These are phyloP conservation scores for Diaprepes abbreviatus DNA, from an alignment of 2,888 invertebrate genomes.

Conservation along the genomic window DNA sequence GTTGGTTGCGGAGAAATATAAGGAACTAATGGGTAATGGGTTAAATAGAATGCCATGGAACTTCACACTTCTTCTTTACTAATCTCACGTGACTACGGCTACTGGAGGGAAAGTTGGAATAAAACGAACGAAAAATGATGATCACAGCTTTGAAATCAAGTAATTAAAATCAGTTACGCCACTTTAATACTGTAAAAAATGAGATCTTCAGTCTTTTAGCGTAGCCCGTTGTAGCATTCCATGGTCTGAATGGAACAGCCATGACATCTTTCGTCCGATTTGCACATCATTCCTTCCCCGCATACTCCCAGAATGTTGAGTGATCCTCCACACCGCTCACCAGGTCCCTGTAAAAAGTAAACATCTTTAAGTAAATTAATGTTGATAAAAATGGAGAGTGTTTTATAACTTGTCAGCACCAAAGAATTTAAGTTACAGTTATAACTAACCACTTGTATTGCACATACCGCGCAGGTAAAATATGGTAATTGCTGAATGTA, in stretches of 20 bases:
- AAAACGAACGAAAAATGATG: slow-evolving; percentile 11
- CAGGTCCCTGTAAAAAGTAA: slow-evolving; percentile 60
- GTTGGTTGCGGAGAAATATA: neutral
- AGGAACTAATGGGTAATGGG: slow-evolving; percentile 7
- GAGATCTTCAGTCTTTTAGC: slow-evolving; percentile 25
- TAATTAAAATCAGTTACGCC: slow-evolving; percentile 37
- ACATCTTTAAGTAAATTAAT: too few relatives aligned
- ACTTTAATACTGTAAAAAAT: slow-evolving; percentile 41
- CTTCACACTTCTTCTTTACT: too few relatives aligned
- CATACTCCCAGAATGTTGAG: slow-evolving; percentile 61
- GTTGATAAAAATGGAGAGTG: too few relatives aligned
- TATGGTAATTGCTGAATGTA: too few relatives aligned
- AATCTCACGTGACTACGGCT: neutral
- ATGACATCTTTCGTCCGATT: slow-evolving; percentile 62
- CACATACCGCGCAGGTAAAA: too few relatives aligned
- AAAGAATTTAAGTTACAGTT: too few relatives aligned
- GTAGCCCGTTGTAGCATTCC: slow-evolving; percentile 55
- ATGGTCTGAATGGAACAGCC: slow-evolving; percentile 63
- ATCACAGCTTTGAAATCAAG: slow-evolving; percentile 38
- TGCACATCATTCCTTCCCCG: slow-evolving; percentile 64
- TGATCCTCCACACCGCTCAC: slow-evolving; percentile 63
- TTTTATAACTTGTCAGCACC: too few relatives aligned
- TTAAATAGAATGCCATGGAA: slow-evolving; percentile 25
- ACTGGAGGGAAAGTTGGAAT: neutral
- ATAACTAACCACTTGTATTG: too few relatives aligned